Base-by-base conservation (phyloP, 1,140 invertebrate genomes). In the Tetranychus urticae region DNA sequence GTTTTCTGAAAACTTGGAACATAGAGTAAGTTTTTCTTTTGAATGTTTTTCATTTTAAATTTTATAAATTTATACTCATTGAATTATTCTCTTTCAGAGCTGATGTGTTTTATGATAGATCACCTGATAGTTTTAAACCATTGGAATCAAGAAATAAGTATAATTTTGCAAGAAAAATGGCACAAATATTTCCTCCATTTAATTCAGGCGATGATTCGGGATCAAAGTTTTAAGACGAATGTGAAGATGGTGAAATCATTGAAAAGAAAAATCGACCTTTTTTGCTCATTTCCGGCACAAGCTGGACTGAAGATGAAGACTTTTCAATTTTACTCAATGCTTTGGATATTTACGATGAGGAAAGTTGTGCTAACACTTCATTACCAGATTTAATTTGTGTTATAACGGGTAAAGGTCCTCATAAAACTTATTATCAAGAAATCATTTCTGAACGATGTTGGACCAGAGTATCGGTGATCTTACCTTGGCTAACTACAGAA, bases 251-350 rank as follows among this genome's bases (percentile, higher is more conserved):
- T 35, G 45, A 60, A n/a, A 34, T 57, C 50, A n/a, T 46, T 8
- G 5, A 39, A 36, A 62, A 61, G 35, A n/a, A 13, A n/a, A 59
- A 80, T 61, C 76, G 87, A 65, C 88, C 89, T 60, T 87, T 81
- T 1, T 74, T 98, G 10, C 66, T 98, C 23, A 81, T 98, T 35
- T 97, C 91, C 7, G 94, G 90, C 67, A 98, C 94, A 0, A 97
- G 92, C 74, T 99, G 96, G 94, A 98, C 94, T 56, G 83, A 86
- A 68, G 94, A 98, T 79, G 94, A 99, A 80, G 91, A 97, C 73
- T 98, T 99, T 76, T 79, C 79, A 48, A 79, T 97, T 64, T 73
- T 99, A 8, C 73, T 97, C 37, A 74, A 81, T 63, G 89, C 93
- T 7, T 74, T 98, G 60, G 76, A 85, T 77, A 37, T 67, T 48